Evolutionary conservation across 2,888 invertebrate species (phyloP), one percentile per base, ranked within the genome.

Genomic region (Apoderus coryli): DNA sequence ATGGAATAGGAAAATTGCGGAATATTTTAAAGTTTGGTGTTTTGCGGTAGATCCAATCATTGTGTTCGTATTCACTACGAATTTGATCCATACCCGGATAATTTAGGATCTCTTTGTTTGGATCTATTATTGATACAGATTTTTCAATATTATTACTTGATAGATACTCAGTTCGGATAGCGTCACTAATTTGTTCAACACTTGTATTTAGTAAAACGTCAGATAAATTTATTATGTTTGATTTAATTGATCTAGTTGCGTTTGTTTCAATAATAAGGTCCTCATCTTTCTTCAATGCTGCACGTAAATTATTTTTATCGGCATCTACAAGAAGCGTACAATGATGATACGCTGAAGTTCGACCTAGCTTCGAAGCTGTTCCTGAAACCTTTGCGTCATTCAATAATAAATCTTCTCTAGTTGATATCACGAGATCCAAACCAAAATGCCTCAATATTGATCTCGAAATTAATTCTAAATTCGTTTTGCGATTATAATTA

Each of bases 341-440:
- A 59, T 98, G 96, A 56, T 98, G 96, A 63, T 96, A 98, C n/a
- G 89, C 82, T 50, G 78, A 78, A 6, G 77, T 70, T 42, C 77
- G 69, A 36, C 89, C 88, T 36, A 96, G 64, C 62, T 90, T 90
- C 1, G 95, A 82, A 26, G 96, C 95, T 28, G 92, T 93, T 44
- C 95, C 96, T 45, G 96, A 96, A 71, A 81, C 80, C 69, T 81
- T 82, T 46, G 67, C 71, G 32, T 76, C 74, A 53, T 78, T 67
- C 35, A 93, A 64, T 35, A 85, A 63, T 45, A 96, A 75, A 59
- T 96, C 95, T 53, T 93, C 85, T 37, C 90, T 71, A 35, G 75
- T 64, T 45, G 85, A 84, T 40, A 93, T 73, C 28, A 66, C 60
- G 2, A 85, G 64, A 46, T 78, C 71, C 27, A 92, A 60, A 11